These are phyloP conservation scores for Labeo calbasu DNA, from an alignment of 2,797 vertebrate species.

Conservation along the genomic window DNA sequence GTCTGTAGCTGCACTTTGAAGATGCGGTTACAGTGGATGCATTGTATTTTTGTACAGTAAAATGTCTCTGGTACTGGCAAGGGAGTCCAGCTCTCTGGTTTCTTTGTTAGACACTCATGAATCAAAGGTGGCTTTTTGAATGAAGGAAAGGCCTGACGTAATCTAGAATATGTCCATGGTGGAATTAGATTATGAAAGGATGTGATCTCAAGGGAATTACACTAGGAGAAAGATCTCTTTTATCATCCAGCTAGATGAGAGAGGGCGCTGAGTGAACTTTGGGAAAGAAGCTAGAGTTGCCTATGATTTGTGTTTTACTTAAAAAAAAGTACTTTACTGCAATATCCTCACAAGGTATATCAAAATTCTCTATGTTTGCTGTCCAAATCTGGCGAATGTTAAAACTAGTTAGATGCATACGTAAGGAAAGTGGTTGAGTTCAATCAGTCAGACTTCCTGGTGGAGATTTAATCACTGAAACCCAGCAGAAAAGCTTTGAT, in stretches of 20 bases:
- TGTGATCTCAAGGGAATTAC: constrained; percentile 51
- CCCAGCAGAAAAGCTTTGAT: constrained; percentile 49
- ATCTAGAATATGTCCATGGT: constrained; percentile 47
- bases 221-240: constrained; percentile 63
- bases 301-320: background rate
- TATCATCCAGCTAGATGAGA: constrained; percentile 48
- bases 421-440: constrained; percentile 15
- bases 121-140: constrained; percentile 46
- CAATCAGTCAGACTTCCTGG: constrained; percentile 19
- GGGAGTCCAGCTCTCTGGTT: constrained; percentile 35
- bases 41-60: constrained; percentile 48
- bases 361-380: background rate
- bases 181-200: constrained; percentile 67
- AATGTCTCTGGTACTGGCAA: constrained; percentile 42
- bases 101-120: constrained; percentile 41
- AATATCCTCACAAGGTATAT: background rate
- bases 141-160: constrained; percentile 54
- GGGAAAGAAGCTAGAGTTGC: constrained; percentile 16
- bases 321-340: background rate
- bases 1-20: constrained; percentile 50
- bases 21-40: constrained; percentile 51
- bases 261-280: background rate
- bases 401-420: background rate
- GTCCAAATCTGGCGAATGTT: background rate
- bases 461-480: constrained; percentile 30